Conservation (phyloP, 1,140 invertebrate genomes). For the Himalopsyche phryganea region DNA sequence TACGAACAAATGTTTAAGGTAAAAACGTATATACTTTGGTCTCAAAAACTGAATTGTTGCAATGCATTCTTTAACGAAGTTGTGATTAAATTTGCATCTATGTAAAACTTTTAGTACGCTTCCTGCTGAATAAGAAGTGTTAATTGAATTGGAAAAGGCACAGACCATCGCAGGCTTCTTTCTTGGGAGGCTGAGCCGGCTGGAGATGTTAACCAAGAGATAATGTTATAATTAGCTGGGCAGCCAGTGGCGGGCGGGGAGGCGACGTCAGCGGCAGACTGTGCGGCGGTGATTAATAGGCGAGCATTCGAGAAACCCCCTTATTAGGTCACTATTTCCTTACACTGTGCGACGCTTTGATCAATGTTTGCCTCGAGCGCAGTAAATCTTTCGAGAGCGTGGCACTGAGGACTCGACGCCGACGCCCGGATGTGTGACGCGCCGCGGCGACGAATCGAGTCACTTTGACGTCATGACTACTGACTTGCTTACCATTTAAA, state of each 20-base stretch:
- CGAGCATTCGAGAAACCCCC: neutral
- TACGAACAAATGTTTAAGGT: too few relatives aligned
- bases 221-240: slow-evolving; percentile 26
- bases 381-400: neutral
- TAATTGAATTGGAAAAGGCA: neutral
- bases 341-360: neutral
- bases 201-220: slow-evolving; percentile 24
- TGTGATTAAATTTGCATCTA: too few relatives aligned
- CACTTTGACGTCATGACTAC: neutral
- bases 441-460: neutral
- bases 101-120: too few relatives aligned
- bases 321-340: slow-evolving; percentile 5
- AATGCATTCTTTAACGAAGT: too few relatives aligned
- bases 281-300: neutral
- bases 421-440: neutral
- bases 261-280: slow-evolving; percentile 9
- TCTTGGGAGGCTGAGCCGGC: too few relatives aligned
- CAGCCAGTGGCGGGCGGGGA: neutral
- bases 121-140: neutral
- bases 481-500: neutral
- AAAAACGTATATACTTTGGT: too few relatives aligned
- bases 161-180: too few relatives aligned
- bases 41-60: too few relatives aligned
- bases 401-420: neutral
- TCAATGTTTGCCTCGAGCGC: neutral